Evolutionary conservation across 23 tunicate genomes (phyloP).

Genomic region (Corella eumyota): DNA sequence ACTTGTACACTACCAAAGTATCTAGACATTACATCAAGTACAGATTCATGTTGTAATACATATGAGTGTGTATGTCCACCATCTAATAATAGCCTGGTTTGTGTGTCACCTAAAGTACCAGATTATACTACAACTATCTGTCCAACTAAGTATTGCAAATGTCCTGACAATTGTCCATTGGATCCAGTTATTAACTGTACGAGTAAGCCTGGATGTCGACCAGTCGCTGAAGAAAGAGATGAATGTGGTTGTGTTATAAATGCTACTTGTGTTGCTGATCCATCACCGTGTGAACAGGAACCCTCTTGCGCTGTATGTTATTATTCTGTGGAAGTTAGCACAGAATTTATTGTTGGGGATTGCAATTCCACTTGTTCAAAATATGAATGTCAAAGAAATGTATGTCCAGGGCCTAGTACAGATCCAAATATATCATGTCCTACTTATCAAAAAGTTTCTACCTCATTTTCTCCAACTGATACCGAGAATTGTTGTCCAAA

Average conservation of each 20-base stretch:
- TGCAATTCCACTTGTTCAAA: conserved; percentile 7
- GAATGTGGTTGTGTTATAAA: conserved; percentile 33
- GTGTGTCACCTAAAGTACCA: conserved; percentile 12
- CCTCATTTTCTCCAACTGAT: no score
- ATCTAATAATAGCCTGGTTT: conserved; percentile 7
- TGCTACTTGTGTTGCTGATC: conserved; percentile 23
- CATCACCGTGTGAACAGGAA: conserved; percentile 12
- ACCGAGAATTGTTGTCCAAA: conserved; percentile 5
- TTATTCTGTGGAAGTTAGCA: background rate
- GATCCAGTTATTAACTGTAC: conserved; percentile 21
- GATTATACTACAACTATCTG: conserved; percentile 6
- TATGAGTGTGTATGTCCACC: conserved; percentile 30
- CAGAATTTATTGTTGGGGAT: conserved; percentile 10
- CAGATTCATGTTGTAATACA: conserved; percentile 5
- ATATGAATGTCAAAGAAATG: conserved; percentile 1
- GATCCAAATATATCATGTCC: no score
- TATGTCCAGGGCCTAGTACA: no score
- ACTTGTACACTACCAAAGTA: conserved; percentile 9
- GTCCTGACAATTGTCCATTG: conserved; percentile 29
- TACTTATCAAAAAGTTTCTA: no score
- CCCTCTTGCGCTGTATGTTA: conserved; percentile 23
- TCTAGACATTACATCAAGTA: background rate
- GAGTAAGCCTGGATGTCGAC: conserved; percentile 28
- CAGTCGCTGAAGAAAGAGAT: conserved; percentile 15
- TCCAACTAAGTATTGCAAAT: conserved; percentile 22